These are phyloP conservation scores for Carlito syrichta DNA, from an alignment of 2,113 vertebrate genomes.

Conservation along the genomic window DNA sequence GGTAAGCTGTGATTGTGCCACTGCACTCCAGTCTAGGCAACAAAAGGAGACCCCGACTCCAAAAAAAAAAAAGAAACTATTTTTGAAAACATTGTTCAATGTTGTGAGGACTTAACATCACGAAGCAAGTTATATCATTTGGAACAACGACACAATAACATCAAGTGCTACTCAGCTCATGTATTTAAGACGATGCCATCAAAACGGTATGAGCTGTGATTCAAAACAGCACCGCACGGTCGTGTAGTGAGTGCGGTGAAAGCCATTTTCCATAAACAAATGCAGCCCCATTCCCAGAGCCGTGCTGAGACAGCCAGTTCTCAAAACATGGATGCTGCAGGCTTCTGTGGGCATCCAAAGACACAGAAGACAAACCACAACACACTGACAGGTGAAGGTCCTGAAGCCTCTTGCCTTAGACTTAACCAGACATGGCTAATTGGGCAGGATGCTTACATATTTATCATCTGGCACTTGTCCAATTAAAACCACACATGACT, in stretches of 20 bases:
- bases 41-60: no score
- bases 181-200: background rate
- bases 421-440: background rate
- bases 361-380: background rate
- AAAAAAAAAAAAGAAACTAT: no score
- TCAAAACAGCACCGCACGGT: background rate
- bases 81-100: background rate
- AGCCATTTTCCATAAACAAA: background rate
- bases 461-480: conserved; percentile 23
- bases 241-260: background rate
- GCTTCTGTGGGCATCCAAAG: background rate
- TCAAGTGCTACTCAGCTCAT: background rate
- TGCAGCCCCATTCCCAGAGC: background rate
- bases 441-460: background rate
- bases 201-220: background rate
- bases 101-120: background rate
- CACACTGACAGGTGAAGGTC: background rate
- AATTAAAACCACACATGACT: conserved; percentile 16
- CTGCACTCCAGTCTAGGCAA: no score
- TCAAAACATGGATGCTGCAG: background rate
- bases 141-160: background rate
- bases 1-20: no score
- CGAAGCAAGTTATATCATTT: background rate
- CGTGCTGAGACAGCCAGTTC: background rate
- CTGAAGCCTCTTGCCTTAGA: background rate